Conservation (phyloP, 2,113 vertebrate species). For the Riparia riparia region DNA sequence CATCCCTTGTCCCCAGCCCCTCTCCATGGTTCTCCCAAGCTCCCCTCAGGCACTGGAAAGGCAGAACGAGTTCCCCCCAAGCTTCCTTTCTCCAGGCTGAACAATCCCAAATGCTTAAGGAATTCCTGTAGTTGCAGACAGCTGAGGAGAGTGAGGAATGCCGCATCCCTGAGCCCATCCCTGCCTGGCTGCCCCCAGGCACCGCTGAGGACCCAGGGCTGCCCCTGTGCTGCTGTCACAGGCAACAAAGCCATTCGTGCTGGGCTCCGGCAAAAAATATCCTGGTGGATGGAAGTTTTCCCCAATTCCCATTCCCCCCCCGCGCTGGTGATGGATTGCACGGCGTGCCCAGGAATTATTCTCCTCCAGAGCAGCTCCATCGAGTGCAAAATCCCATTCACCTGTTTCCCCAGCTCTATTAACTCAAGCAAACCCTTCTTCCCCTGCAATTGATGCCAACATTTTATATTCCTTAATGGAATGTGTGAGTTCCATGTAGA, state of each 20-base stretch:
- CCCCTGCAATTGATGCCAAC: not conserved
- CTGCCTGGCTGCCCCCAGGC: rapidly evolving
- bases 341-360: not conserved
- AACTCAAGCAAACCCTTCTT: not conserved
- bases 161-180: rapidly evolving
- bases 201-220: rapidly evolving
- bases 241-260: rapidly evolving
- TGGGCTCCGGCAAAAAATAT: rapidly evolving
- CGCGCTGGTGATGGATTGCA: not conserved
- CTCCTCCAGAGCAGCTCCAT: not conserved
- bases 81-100: not conserved
- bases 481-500: not conserved
- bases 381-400: not conserved
- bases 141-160: rapidly evolving
- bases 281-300: not conserved
- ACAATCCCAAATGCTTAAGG: rapidly evolving
- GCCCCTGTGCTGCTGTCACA: rapidly evolving
- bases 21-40: not conserved
- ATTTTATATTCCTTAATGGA: not conserved
- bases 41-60: not conserved
- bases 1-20: rapidly evolving
- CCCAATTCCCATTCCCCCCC: rapidly evolving
- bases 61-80: not conserved
- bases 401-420: not conserved
- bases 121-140: rapidly evolving